Conservation (phyloP, 1,140 invertebrate genomes). For the Acyrthosiphon pisum region DNA sequence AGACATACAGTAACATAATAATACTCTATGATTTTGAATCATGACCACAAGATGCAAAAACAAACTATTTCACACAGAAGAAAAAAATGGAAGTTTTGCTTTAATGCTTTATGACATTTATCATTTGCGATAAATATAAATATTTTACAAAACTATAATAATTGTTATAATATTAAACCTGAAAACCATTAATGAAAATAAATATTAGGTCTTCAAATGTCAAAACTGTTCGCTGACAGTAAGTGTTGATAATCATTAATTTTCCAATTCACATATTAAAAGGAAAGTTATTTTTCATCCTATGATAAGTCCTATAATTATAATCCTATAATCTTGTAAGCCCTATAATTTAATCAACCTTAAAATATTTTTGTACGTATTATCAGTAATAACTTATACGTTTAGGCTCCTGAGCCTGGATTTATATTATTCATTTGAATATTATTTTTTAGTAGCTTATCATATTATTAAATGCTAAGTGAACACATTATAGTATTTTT, state of each 20-base stretch:
- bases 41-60: too few species aligned
- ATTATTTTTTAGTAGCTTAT: neutral
- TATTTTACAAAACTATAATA: neutral
- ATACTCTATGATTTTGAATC: neutral
- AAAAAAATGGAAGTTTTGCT: neutral
- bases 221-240: neutral
- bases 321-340: neutral
- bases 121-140: neutral
- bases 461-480: neutral
- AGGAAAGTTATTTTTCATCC: neutral
- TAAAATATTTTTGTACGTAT: neutral
- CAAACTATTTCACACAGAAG: too few species aligned
- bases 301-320: too few species aligned
- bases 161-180: neutral
- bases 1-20: neutral
- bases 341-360: neutral
- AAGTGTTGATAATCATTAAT: neutral
- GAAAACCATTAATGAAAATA: neutral
- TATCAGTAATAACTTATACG: too few species aligned
- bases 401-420: neutral
- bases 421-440: neutral
- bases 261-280: neutral
- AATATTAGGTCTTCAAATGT: neutral
- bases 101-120: neutral
- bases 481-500: too few species aligned